Percentiles rank a stretch among this genome's conserved stretches.
These are phyloP conservation scores for Mustela lutreola DNA, from an alignment of 2,113 vertebrate genomes.

Conservation along the genomic window DNA sequence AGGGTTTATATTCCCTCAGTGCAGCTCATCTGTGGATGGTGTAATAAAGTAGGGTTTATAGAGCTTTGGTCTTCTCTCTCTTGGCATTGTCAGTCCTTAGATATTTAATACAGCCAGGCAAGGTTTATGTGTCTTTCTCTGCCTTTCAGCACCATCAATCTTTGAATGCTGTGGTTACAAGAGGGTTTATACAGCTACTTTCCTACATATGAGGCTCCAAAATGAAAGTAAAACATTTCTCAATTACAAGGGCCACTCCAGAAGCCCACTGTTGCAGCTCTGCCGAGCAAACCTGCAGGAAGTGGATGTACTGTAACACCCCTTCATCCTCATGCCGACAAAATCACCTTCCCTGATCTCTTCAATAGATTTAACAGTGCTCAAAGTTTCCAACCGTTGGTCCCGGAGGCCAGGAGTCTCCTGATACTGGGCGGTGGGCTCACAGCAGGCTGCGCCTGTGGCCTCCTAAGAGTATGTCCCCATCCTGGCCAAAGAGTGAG, in stretches of 20 bases:
- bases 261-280: not conserved
- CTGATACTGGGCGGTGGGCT: not conserved
- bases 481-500: not conserved
- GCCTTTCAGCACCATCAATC: conserved; percentile 86
- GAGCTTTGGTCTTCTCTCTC: conserved; percentile 86
- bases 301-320: not conserved
- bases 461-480: not conserved
- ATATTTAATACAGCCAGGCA: conserved; percentile 88
- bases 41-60: conserved; percentile 89
- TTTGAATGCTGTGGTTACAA: conserved; percentile 83
- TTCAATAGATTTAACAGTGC: not conserved
- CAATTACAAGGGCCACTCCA: conserved; percentile 72
- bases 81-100: conserved; percentile 85
- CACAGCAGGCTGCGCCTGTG: not conserved
- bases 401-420: not conserved
- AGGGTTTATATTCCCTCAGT: conserved; percentile 85
- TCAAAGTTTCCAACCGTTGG: conserved; percentile 4
- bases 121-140: conserved; percentile 85
- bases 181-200: conserved; percentile 89
- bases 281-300: conserved; percentile 46
- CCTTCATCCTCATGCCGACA: not conserved
- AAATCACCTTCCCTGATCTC: not conserved
- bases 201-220: conserved; percentile 71
- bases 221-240: conserved; percentile 77
- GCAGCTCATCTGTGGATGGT: conserved; percentile 84